A percentile compares a stretch with the other conserved stretches of the same genome.
Evolutionary conservation across 2,888 invertebrate species (phyloP).

Genomic region (Agriopis marginaria): DNA sequence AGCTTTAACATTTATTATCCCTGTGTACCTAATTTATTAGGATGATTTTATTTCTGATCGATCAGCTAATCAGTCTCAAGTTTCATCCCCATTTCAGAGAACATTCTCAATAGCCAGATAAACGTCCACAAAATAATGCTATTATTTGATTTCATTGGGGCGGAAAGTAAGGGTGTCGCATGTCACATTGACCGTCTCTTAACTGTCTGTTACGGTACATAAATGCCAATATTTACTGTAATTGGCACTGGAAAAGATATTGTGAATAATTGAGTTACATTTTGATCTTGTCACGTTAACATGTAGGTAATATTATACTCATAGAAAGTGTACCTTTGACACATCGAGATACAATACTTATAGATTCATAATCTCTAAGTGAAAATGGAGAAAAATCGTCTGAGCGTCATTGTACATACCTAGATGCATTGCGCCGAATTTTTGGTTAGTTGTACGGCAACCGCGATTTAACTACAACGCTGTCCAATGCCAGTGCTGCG

Average conservation of each 20-base stretch:
- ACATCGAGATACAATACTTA: too few species aligned
- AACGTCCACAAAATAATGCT: slow-evolving; percentile 64
- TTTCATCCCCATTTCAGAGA: slow-evolving; percentile 52
- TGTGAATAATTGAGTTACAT: slow-evolving; percentile 54
- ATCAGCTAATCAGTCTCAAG: slow-evolving; percentile 32
- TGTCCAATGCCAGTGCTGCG: too few species aligned
- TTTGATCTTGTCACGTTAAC: too few species aligned
- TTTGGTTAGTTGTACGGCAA: too few species aligned
- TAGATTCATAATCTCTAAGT: too few species aligned
- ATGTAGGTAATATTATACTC: too few species aligned
- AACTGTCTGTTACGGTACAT: slow-evolving; percentile 72
- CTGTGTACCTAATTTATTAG: not conserved
- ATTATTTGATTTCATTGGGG: slow-evolving; percentile 76
- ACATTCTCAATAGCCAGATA: slow-evolving; percentile 54
- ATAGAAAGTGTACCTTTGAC: too few species aligned
- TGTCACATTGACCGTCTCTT: slow-evolving; percentile 75
- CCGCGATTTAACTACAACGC: too few species aligned
- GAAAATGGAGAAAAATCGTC: too few species aligned
- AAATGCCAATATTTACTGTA: slow-evolving; percentile 69
- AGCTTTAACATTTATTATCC: too few species aligned
- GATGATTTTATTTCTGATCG: not conserved
- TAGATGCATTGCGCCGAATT: too few species aligned
- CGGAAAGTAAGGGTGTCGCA: slow-evolving; percentile 63
- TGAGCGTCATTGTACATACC: too few species aligned
- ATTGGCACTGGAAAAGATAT: slow-evolving; percentile 58